Conservation (phyloP, 2,113 vertebrate species). For the Anarhynchus alexandrinus region DNA sequence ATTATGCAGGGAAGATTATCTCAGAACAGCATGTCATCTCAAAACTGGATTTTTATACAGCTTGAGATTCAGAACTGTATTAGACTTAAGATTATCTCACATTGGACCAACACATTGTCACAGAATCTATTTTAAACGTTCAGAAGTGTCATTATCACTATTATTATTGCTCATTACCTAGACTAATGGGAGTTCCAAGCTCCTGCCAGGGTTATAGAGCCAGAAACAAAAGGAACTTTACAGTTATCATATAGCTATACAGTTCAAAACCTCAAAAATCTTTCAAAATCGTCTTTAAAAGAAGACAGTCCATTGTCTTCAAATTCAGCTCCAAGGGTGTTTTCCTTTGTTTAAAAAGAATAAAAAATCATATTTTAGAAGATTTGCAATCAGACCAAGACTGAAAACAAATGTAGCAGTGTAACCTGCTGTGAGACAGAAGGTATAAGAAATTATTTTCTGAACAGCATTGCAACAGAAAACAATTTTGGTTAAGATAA, state of each 20-base stretch:
- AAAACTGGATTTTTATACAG: background rate
- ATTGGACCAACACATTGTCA: background rate
- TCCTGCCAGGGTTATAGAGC: background rate
- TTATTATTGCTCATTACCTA: background rate
- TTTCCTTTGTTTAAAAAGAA: constrained; percentile 12
- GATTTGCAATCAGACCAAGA: background rate
- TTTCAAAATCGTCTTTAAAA: background rate
- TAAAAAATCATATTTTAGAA: background rate
- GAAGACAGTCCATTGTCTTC: background rate
- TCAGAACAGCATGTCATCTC: background rate
- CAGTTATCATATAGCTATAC: background rate
- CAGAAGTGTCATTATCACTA: background rate
- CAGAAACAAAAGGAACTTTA: background rate
- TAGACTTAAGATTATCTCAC: background rate
- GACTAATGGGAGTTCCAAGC: background rate
- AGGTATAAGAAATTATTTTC: background rate
- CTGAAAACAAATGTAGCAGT: background rate
- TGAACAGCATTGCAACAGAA: background rate
- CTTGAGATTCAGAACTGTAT: background rate
- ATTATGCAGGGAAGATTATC: background rate
- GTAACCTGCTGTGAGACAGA: constrained; percentile 1
- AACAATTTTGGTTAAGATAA: background rate
- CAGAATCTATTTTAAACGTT: background rate
- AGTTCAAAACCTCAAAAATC: background rate
- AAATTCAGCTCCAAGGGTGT: background rate